Percentiles rank a stretch among this genome's conserved stretches.
phyloP scores from a whole-genome alignment of 2,888 invertebrate species.

The Brachyptera putata region DNA sequence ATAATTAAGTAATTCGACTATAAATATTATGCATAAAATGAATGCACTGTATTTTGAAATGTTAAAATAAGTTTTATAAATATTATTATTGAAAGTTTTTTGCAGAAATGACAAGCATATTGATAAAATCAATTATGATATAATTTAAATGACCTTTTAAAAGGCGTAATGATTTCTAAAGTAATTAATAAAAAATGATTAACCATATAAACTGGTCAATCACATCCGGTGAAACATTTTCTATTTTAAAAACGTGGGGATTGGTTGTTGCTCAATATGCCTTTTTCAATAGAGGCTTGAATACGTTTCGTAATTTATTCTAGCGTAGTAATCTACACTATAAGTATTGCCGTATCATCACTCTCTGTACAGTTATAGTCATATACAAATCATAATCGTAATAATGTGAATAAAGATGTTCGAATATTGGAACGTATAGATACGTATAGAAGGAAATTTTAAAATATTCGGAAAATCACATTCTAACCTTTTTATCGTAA shows the following conservation, averaged over 20 bases:
- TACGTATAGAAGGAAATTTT: too few relatives aligned
- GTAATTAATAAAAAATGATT: slow-evolving; percentile 17
- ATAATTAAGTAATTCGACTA: slow-evolving; percentile 1
- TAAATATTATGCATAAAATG: background rate
- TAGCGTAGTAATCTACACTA: too few relatives aligned
- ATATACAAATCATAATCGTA: too few relatives aligned
- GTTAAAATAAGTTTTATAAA: too few relatives aligned
- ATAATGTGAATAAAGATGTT: background rate
- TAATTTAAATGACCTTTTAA: slow-evolving; percentile 24
- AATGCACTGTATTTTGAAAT: slow-evolving; percentile 4
- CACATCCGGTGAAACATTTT: background rate
- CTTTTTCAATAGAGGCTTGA: too few relatives aligned
- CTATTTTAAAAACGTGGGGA: slow-evolving; percentile 20
- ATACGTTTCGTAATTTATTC: too few relatives aligned
- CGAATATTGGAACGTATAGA: background rate
- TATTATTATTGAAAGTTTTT: background rate
- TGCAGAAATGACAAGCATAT: background rate
- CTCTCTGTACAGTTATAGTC: too few relatives aligned
- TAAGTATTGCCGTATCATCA: too few relatives aligned
- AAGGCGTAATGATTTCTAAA: slow-evolving; percentile 31
- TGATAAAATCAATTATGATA: background rate
- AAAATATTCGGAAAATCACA: background rate
- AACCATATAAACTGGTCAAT: slow-evolving; percentile 21
- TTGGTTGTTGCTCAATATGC: slow-evolving; percentile 24
- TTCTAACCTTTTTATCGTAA: background rate